Base-by-base conservation (phyloP, 92 coral and sea anemone genomes). In the Anthopleura xanthogrammica region DNA sequence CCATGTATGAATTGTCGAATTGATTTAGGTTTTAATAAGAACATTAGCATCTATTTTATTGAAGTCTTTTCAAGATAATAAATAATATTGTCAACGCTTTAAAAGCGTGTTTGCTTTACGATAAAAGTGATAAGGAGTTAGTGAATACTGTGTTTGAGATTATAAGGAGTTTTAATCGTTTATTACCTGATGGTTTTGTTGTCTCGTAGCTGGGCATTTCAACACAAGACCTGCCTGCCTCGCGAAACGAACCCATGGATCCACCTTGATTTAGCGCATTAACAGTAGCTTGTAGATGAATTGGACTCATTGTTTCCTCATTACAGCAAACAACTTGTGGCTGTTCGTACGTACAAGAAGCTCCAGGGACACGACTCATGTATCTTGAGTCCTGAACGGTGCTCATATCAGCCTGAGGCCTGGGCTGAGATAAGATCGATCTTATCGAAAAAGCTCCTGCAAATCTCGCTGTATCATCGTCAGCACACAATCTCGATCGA, bases 381-480 rank as follows among this genome's bases (percentile, higher is more conserved):
- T 73, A 83, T 14, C 86, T 52, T 48, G 60, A 57, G 24, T 78
- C 83, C 54, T 64, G 70, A 13, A 14, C 72, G 42, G 79, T 41
- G 19, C 50, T 22, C 56, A 78, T 64, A 14, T 78, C 76, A 41
- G 79, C 41, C 43, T 85, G 88, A 8, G 83, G 66, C 60, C 83
- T 78, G 43, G 83, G 23, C 24, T 84, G 79, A 60, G 88, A 85
- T 85, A 85, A 79, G 70, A 85, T 85, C 72, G 88, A 85, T 79
- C 88, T 78, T 78, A 85, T 85, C 83, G 88, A 85, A 29, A 85
- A 85, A 39, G 88, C 79, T 16, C 88, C 88, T 17, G 78, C 88
- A 60, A 85, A 85, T 41, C 79, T 46, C 8, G 88, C 79, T 20
- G 88, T 56, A 12, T 83, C 72, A 13, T 84, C 60, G 1, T 82